Evolutionary conservation across 2,888 invertebrate species (phyloP).

Genomic region (Xestobium rufovillosum): DNA sequence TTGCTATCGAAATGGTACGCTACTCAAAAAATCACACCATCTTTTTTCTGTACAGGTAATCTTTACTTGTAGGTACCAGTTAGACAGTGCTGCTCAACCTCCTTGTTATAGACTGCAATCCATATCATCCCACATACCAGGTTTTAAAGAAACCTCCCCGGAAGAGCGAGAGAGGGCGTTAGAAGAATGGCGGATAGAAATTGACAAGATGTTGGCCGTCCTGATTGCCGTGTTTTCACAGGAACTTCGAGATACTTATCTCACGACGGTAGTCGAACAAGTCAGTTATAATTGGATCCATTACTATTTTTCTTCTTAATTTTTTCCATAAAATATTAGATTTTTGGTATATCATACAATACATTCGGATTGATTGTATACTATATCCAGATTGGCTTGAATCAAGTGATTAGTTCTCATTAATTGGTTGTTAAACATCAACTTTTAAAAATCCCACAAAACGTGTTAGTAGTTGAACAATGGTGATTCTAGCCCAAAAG

Average conservation of each 20-base stretch:
- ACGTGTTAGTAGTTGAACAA: no score
- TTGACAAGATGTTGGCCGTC: slow-evolving; percentile 57
- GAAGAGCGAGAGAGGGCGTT: slow-evolving; percentile 46
- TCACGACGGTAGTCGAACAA: slow-evolving; percentile 76
- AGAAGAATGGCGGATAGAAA: slow-evolving; percentile 50
- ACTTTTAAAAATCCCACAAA: no score
- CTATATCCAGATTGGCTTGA: slow-evolving; percentile 3
- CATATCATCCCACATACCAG: slow-evolving; percentile 49
- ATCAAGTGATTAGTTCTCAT: no score
- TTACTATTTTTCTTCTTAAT: no score
- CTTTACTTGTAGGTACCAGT: slow-evolving; percentile 52
- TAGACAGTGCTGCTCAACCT: slow-evolving; percentile 66
- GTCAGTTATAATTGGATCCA: slow-evolving; percentile 34
- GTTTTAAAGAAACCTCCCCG: slow-evolving; percentile 44
- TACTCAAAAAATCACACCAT: slow-evolving; percentile 6
- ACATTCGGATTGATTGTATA: slow-evolving; percentile 1
- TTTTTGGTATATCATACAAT: no score
- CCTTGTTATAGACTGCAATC: slow-evolving; percentile 68
- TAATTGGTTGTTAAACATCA: no score
- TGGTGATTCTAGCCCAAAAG: no score
- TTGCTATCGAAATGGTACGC: slow-evolving; percentile 61
- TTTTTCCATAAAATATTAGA: no score
- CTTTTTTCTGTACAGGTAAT: not conserved
- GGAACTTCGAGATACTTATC: slow-evolving; percentile 71
- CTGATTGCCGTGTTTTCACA: slow-evolving; percentile 65